phyloP scores from a whole-genome alignment of 1,140 invertebrate genomes.

The Steinernema feltiae region DNA sequence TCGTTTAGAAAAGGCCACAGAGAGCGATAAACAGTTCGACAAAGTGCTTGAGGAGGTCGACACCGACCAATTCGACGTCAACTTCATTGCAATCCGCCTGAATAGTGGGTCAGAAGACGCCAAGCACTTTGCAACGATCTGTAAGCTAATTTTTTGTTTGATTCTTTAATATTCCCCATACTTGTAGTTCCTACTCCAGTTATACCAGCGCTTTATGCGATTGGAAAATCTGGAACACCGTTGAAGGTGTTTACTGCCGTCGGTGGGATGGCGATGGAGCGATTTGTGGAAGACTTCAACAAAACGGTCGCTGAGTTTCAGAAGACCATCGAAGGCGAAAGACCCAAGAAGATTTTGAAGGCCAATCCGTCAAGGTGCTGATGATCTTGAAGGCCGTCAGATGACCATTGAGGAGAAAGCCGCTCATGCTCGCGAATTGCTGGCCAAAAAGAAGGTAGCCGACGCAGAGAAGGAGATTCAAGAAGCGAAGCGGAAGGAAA shows the following conservation, averaged over 20 bases:
- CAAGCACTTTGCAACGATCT: neutral
- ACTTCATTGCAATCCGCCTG: constrained; percentile 1
- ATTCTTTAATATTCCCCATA: neutral
- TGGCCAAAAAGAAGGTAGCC: constrained; percentile 17
- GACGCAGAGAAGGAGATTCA: constrained; percentile 18
- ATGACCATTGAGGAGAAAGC: neutral
- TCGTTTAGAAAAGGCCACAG: neutral
- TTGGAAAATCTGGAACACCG: neutral
- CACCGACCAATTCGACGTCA: neutral
- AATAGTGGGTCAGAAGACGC: neutral
- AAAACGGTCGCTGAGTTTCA: neutral
- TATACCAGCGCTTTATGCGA: neutral
- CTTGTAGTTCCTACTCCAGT: neutral
- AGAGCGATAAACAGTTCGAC: neutral
- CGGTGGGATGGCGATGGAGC: neutral
- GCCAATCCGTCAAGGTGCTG: constrained; percentile 8
- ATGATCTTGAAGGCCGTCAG: neutral
- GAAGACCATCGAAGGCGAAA: constrained; percentile 4
- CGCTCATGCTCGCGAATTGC: neutral
- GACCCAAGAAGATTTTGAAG: constrained; percentile 9
- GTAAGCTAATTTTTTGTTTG: neutral
- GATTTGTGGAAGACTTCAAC: neutral
- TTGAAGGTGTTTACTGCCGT: neutral
- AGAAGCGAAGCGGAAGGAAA: constrained; percentile 27
- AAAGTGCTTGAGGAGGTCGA: neutral